phyloP scores from a whole-genome alignment of 1,140 invertebrate species.

The Andricus grossulariae region DNA sequence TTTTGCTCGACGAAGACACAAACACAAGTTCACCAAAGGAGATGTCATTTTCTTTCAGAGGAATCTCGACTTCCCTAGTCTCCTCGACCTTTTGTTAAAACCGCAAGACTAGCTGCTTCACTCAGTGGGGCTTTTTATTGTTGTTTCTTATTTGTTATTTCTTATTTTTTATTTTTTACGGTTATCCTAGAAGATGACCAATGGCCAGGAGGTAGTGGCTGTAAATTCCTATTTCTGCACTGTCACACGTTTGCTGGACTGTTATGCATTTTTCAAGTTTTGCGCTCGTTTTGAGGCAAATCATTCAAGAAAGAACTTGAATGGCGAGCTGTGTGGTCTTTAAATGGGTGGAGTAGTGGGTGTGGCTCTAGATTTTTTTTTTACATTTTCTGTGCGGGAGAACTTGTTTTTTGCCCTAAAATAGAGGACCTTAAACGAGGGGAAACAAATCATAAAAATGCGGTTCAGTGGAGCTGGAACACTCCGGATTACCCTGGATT shows the following conservation, averaged over 20 bases:
- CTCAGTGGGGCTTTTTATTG: too few relatives aligned
- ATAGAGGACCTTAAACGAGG: too few relatives aligned
- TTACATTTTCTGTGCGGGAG: too few relatives aligned
- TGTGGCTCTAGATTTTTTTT: neutral
- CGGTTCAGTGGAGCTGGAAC: too few relatives aligned
- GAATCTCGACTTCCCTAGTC: constrained; percentile 44
- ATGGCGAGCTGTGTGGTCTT: constrained; percentile 60
- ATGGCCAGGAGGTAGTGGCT: constrained; percentile 53
- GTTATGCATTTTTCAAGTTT: constrained; percentile 53
- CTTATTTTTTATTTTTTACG: constrained; percentile 32
- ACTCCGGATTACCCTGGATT: too few relatives aligned
- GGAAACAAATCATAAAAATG: too few relatives aligned
- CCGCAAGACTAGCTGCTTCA: constrained; percentile 18
- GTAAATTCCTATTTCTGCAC: constrained; percentile 58
- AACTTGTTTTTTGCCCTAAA: too few relatives aligned
- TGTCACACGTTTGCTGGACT: constrained; percentile 60
- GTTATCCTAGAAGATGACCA: constrained; percentile 45
- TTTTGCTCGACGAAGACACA: constrained; percentile 56
- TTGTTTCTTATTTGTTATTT: too few relatives aligned
- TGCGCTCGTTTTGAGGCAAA: constrained; percentile 60
- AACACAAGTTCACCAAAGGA: constrained; percentile 56
- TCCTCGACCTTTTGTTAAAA: neutral
- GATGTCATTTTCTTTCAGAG: constrained; percentile 56
- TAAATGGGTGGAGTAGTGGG: constrained; percentile 36
- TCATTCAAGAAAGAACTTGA: constrained; percentile 39